Evolutionary conservation across 2,888 invertebrate species (phyloP).

Genomic region (Diachrysia chrysitis): DNA sequence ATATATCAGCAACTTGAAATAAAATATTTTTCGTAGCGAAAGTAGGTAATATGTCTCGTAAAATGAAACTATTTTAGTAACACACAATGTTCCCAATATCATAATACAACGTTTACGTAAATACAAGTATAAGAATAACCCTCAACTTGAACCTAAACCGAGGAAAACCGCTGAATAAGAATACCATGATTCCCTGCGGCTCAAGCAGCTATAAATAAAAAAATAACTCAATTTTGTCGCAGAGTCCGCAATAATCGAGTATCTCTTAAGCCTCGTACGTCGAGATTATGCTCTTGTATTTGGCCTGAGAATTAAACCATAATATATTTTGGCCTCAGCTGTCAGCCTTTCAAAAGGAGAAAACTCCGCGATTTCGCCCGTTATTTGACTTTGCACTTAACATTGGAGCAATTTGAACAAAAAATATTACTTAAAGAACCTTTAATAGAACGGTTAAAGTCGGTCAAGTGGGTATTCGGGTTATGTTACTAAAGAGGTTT

Average conservation of each 20-base stretch:
- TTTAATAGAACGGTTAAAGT: conserved; percentile 35
- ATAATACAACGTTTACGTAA: not conserved
- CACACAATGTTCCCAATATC: not conserved
- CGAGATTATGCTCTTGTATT: conserved; percentile 46
- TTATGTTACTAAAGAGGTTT: conserved; percentile 9
- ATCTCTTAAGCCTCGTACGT: conserved; percentile 33
- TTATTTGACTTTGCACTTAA: conserved; percentile 54
- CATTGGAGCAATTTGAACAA: conserved; percentile 45
- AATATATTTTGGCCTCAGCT: conserved; percentile 35
- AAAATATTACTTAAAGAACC: conserved; percentile 41
- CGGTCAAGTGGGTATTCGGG: conserved; percentile 35
- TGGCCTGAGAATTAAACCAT: conserved; percentile 39
- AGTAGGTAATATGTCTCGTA: no score
- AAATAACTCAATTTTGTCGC: conserved; percentile 40
- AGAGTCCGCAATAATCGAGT: conserved; percentile 43
- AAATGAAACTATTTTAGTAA: not conserved
- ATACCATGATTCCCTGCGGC: conserved; percentile 31
- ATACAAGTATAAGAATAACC: conserved; percentile 6
- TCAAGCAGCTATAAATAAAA: conserved; percentile 40
- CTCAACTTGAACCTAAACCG: conserved; percentile 12
- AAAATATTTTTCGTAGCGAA: no score
- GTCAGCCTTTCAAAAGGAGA: conserved; percentile 22
- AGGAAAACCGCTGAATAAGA: conserved; percentile 24
- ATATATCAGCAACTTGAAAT: no score
- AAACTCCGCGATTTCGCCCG: conserved; percentile 33